These are phyloP conservation scores for Gryllus bimaculatus DNA, from an alignment of 1,140 invertebrate species.

Conservation along the genomic window DNA sequence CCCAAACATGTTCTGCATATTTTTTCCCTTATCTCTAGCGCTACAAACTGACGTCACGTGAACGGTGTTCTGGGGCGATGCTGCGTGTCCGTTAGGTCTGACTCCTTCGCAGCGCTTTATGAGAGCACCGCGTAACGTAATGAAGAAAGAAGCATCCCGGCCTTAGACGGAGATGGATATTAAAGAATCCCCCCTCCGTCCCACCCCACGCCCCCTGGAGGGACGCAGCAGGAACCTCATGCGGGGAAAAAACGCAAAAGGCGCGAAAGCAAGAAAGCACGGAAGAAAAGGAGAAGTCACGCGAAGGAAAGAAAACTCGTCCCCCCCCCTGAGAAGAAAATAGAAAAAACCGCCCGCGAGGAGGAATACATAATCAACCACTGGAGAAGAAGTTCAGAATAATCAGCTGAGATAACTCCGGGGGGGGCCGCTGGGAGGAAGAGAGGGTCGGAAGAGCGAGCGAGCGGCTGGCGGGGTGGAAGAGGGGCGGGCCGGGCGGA, in stretches of 20 bases:
- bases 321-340: background rate
- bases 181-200: background rate
- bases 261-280: background rate
- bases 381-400: constrained; percentile 1
- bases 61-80: no score
- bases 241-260: background rate
- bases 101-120: no score
- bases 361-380: background rate
- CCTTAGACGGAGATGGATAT: no score
- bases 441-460: background rate
- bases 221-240: background rate
- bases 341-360: background rate
- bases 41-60: no score
- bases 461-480: background rate
- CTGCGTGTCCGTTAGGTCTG: no score
- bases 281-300: background rate
- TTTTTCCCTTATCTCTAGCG: no score
- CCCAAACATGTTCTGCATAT: no score
- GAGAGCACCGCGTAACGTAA: no score
- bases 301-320: no score
- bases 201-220: no score
- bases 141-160: no score
- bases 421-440: no score
- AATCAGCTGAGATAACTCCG: background rate
- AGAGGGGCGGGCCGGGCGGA: background rate